Percentiles rank a stretch among this genome's conserved stretches.
phyloP scores from a whole-genome alignment of 2,113 vertebrate genomes.

The Hippolais icterina region DNA sequence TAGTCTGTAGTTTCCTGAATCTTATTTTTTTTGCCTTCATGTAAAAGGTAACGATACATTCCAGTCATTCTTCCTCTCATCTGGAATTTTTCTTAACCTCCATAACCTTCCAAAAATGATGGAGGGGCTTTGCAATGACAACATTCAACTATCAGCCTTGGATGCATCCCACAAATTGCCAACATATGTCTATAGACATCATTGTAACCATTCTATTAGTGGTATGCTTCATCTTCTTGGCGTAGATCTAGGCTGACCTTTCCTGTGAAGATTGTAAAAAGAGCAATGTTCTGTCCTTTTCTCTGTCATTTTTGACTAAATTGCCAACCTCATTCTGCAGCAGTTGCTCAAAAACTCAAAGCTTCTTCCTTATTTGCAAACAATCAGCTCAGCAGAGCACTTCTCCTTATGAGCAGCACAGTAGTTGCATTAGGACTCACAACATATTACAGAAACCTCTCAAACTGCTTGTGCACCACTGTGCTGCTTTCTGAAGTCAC shows the following conservation, averaged over 20 bases:
- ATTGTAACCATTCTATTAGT: background rate
- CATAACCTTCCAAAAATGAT: background rate
- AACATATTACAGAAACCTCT: background rate
- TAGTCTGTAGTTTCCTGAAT: background rate
- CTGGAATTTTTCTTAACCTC: background rate
- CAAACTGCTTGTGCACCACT: background rate
- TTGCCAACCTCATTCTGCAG: background rate
- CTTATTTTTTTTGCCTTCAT: background rate
- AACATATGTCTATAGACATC: background rate
- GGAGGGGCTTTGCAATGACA: background rate
- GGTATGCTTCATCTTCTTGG: background rate
- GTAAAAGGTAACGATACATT: background rate
- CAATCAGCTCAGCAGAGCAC: background rate
- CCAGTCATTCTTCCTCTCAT: background rate
- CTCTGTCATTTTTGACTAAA: background rate
- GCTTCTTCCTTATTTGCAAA: background rate
- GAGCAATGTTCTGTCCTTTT: accelerated
- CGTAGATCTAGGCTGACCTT: background rate
- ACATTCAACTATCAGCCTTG: background rate
- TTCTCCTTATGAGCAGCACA: background rate
- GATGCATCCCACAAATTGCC: background rate
- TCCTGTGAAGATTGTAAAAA: background rate
- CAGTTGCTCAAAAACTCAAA: background rate
- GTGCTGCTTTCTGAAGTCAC: background rate
- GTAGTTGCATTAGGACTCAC: background rate